Conservation (phyloP, 2,797 vertebrate species). For the Vipera latastei region DNA sequence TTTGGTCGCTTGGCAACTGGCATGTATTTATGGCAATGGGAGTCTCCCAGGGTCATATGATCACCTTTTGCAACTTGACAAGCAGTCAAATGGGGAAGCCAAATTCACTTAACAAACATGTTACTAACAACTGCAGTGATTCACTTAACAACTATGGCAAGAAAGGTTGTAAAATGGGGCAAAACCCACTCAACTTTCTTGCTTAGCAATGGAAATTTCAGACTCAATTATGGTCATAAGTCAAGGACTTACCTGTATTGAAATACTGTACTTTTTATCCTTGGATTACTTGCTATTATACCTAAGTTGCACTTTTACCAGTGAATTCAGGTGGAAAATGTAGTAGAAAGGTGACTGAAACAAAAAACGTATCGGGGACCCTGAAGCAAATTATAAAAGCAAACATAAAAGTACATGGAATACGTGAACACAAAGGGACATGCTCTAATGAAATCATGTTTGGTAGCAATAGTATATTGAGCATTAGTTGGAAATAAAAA, state of each 20-base stretch:
- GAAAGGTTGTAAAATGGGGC: too few relatives aligned
- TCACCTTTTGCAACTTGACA: too few relatives aligned
- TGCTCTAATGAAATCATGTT: background rate
- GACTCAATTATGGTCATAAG: too few relatives aligned
- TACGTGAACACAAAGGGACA: background rate
- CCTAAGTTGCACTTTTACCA: background rate
- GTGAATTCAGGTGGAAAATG: background rate
- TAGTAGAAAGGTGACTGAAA: background rate
- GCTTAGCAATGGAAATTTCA: too few relatives aligned
- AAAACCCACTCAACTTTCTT: too few relatives aligned
- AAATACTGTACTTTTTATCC: background rate
- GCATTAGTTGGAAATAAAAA: background rate
- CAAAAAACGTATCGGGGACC: background rate
- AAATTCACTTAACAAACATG: too few relatives aligned
- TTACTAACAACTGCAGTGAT: too few relatives aligned
- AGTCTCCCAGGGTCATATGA: too few relatives aligned
- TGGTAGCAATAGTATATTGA: background rate
- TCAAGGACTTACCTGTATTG: background rate
- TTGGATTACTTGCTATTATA: background rate
- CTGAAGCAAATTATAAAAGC: background rate
- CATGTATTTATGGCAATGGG: too few relatives aligned
- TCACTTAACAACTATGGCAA: too few relatives aligned
- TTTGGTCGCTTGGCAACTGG: too few relatives aligned
- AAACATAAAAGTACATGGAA: background rate
- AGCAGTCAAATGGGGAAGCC: too few relatives aligned